Evolutionary conservation across 2,797 vertebrate genomes (phyloP), one percentile per base, ranked within the genome.

Genomic region (Delichon dasypus): DNA sequence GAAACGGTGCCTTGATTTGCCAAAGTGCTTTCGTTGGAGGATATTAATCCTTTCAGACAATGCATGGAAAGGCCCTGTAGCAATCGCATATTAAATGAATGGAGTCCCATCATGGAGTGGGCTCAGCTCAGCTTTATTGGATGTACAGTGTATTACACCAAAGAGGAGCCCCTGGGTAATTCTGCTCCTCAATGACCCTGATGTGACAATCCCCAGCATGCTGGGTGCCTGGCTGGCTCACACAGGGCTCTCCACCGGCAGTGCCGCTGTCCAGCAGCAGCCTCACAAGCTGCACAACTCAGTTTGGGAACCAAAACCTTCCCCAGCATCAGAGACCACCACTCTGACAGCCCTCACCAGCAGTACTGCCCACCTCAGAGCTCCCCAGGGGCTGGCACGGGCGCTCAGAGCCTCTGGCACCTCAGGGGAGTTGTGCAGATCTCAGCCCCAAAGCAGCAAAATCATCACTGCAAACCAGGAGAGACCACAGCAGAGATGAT

Each of bases 1-100:
- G 57, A 91, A 88, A 67, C 1, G 65, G 73, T 34, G 54, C 67
- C 79, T 91, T 57, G 38, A 74, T 80, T 80, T 88, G 90, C 85
- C 92, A 77, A 82, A 95, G 68, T 34, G 82, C 23, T 83, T 83
- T 82, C 75, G 65, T 71, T 83, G 55, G 78, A 67, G 74, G 91
- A 45, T 88, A 90, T 80, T 88, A 91, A 95, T 95, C 90, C 64
- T 48, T 50, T 60, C 88, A 91, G 91, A 94, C 90, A 88, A 64
- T 34, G 72, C 85, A 80, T 6, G 65, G 88, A 50, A 40, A 95
- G 68, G 54, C 78, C 93, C 93, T 73, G 78, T 40, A 80, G 93
- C 85, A 71, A 74, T 88, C 80, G 85, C 90, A 77, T 57, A 83
- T 77, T 83, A 53, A 95, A 94, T 96, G 88, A 94, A 90, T 40